These are phyloP conservation scores for Ibycter americanus DNA, from an alignment of 2,797 vertebrate species.

Conservation along the genomic window DNA sequence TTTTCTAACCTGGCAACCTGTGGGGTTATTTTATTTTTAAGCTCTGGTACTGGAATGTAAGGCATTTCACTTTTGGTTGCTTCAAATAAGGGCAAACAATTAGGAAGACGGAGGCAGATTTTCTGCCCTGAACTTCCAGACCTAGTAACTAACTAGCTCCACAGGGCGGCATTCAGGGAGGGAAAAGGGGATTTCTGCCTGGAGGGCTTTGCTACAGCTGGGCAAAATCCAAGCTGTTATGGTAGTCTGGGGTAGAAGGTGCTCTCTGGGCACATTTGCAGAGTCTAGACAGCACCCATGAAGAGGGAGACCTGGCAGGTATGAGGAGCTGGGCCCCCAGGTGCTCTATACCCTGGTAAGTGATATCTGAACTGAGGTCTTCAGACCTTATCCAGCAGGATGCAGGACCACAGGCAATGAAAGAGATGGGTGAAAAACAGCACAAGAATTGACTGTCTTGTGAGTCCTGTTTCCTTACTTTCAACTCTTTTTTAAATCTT, in stretches of 20 bases:
- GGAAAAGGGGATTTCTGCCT: neutral
- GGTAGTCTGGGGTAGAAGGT: neutral
- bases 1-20: neutral
- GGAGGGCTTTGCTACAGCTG: neutral
- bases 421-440: neutral
- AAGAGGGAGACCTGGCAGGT: neutral
- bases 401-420: neutral
- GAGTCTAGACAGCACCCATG: neutral
- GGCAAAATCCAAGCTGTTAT: neutral
- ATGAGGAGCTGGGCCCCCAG: neutral
- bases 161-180: fast-evolving
- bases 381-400: neutral
- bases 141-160: neutral
- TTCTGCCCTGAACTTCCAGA: neutral
- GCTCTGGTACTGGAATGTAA: neutral
- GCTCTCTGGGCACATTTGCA: neutral
- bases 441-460: neutral
- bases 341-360: neutral
- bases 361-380: too few species aligned
- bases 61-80: neutral
- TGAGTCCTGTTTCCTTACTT: neutral
- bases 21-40: neutral
- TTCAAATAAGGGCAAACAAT: neutral
- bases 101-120: neutral
- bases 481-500: neutral